Evolutionary conservation across 2,797 vertebrate species (phyloP).

Genomic region (Falco berigora): DNA sequence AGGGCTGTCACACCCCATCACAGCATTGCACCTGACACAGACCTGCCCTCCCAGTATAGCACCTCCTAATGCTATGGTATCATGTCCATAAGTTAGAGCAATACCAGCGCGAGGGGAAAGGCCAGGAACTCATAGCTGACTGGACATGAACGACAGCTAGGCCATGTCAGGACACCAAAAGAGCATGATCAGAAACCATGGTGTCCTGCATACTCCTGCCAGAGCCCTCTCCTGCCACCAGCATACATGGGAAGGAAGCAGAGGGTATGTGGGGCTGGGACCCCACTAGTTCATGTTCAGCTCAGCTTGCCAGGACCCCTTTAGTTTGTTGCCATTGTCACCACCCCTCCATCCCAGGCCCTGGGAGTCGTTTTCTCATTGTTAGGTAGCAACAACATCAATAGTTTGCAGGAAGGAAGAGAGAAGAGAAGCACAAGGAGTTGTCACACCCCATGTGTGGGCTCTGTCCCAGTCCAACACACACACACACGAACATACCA

Average conservation of each 20-base stretch:
- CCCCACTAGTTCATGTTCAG: not conserved
- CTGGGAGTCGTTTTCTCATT: not conserved
- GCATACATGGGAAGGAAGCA: not conserved
- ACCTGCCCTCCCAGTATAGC: not conserved
- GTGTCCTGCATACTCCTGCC: not conserved
- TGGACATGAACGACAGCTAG: not conserved
- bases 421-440: not conserved
- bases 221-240: not conserved
- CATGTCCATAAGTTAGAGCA: no score
- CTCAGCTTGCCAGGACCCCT: not conserved
- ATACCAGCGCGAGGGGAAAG: not conserved
- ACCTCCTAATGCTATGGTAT: not conserved
- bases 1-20: not conserved
- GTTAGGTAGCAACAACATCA: rapidly evolving
- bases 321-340: rapidly evolving
- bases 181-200: not conserved
- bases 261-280: not conserved
- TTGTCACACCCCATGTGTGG: not conserved
- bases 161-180: not conserved
- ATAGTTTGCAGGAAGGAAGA: not conserved
- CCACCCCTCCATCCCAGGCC: no score
- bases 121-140: not conserved
- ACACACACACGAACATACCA: not conserved
- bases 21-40: not conserved
- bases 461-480: not conserved